Base-by-base conservation (phyloP, 2,113 vertebrate genomes). In the Odontesthes bonariensis region DNA sequence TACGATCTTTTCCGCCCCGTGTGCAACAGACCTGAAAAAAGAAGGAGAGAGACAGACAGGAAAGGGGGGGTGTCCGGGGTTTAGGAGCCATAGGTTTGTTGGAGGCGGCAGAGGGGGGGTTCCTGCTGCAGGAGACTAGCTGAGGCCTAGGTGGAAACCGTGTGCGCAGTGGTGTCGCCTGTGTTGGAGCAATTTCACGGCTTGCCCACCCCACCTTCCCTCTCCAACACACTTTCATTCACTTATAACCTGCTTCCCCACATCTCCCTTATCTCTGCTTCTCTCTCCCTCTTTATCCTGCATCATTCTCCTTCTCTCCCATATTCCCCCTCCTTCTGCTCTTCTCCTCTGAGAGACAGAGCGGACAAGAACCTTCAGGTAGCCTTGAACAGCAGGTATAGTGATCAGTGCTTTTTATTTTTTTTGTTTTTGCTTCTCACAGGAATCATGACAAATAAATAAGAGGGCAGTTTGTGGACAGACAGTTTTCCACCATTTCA, bases 1-100 rank as follows among this genome's bases (percentile, higher is more conserved):
- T 98, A 98, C 95, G 95, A 97, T 97, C 95, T 96, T 96, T 98
- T 97, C 96, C 96, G 90, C 95, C 95, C 94, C 74, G 94, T 94
- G 44, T 95, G 95, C 94, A 95, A 95, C 93, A 95, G 95, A 96
- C 95, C 94, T 56, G 91, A 89, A 92, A 83, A 88, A 86, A 77
- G 35, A 59, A 64, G 65, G 44, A 88, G 63, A 86, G 77, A 82
- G 84, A 88, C 77, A 87, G 80, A 91, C 82, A 77, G 84, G 80
- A 69, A 75, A 75, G 77, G 76, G 85, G 32, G 31, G 27, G 6
- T 7, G 75, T 64, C 84, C 72, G 88, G 77, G 77, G 86, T 82
- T 72, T 78, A 76, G 73, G 83, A 81, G 91, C 72, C 65, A 77
- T 63, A 74, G 69, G 73, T 75, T 75, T 69, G 88, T 53, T 38